Evolutionary conservation across 2,888 invertebrate species (phyloP).

Genomic region (Drosophila suboccidentalis): DNA sequence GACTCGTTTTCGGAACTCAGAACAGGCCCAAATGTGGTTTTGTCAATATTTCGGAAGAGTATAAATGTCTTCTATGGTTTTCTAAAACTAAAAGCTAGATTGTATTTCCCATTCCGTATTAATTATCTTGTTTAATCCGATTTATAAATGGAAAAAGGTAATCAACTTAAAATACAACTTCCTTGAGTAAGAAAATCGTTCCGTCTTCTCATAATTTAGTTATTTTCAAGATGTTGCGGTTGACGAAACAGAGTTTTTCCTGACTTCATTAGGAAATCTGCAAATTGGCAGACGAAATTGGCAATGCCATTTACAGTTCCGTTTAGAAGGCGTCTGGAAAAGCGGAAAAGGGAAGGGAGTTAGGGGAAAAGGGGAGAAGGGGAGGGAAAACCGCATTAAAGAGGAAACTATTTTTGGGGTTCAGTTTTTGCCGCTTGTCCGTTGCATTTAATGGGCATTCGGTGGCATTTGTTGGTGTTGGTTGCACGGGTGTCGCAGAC

Average conservation of each 20-base stretch:
- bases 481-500: conserved; percentile 28
- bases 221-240: conserved; percentile 28
- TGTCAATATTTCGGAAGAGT: background rate
- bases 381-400: conserved; percentile 48
- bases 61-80: background rate
- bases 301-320: conserved; percentile 67
- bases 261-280: conserved; percentile 55
- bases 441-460: conserved; percentile 57
- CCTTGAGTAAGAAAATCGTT: background rate
- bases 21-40: too few species aligned
- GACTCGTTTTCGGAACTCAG: too few species aligned
- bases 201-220: conserved; percentile 10
- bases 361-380: background rate
- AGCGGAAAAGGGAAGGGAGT: background rate
- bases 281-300: conserved; percentile 57
- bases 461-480: background rate
- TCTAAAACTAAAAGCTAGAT: background rate
- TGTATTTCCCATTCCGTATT: background rate
- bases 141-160: background rate
- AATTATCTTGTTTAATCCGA: background rate
- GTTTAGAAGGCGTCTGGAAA: conserved; percentile 52
- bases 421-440: conserved; percentile 27
- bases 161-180: conserved; percentile 7
- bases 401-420: conserved; percentile 59
- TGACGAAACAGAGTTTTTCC: conserved; percentile 32